phyloP scores from a whole-genome alignment of 2,113 vertebrate genomes.

The Diphyllodes magnificus region DNA sequence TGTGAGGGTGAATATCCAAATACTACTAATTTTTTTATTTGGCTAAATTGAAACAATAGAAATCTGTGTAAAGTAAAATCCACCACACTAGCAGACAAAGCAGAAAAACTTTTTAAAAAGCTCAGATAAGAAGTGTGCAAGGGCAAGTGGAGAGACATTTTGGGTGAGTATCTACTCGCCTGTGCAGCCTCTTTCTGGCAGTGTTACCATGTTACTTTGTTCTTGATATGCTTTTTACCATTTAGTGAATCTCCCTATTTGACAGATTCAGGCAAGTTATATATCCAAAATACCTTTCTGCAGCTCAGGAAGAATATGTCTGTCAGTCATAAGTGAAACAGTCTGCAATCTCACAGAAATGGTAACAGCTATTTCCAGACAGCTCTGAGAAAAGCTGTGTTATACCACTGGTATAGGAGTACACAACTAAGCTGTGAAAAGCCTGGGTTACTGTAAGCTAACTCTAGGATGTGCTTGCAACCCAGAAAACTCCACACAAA shows the following conservation, averaged over 20 bases:
- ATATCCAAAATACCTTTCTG: neutral
- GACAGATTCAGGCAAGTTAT: neutral
- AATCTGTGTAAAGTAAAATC: neutral
- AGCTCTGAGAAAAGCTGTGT: neutral
- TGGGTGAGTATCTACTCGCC: neutral
- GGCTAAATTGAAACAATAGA: neutral
- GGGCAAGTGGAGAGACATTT: neutral
- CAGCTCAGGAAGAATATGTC: neutral
- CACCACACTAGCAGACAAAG: neutral
- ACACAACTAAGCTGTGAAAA: neutral
- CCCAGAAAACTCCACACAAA: neutral
- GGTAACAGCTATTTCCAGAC: neutral
- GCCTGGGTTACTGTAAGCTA: neutral
- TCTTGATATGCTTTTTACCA: neutral
- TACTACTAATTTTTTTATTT: neutral
- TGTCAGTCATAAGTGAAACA: neutral
- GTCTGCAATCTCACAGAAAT: neutral
- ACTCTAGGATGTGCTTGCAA: neutral
- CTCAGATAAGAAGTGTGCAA: neutral
- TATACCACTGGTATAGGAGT: neutral
- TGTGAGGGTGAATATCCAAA: neutral
- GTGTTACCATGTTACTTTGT: neutral
- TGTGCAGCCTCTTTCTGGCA: neutral
- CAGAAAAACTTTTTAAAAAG: neutral
- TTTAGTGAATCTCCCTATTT: neutral